Evolutionary conservation across 2,113 vertebrate species (phyloP).

Genomic region (Arizona elegans): DNA sequence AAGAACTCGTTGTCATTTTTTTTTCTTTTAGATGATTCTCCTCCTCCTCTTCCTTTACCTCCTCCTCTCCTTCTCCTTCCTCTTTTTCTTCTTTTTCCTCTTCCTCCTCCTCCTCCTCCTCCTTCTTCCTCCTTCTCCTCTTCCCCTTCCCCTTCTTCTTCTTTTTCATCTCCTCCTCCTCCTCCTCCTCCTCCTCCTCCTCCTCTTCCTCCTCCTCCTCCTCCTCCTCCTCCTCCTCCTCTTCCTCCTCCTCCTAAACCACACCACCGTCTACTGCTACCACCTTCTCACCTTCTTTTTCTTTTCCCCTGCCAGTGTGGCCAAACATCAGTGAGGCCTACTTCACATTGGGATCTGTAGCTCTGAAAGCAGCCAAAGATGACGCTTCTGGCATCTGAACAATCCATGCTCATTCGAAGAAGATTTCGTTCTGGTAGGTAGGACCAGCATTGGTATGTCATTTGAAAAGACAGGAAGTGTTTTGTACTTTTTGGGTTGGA

Average conservation of each 20-base stretch:
- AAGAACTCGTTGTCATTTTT: not conserved
- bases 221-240: fast-evolving
- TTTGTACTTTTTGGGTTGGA: not conserved
- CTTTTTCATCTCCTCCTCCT: not conserved
- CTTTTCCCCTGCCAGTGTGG: too few relatives aligned
- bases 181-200: not conserved
- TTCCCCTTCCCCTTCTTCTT: not conserved
- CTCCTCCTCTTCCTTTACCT: not conserved
- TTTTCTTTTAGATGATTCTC: not conserved
- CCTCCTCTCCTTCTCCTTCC: not conserved
- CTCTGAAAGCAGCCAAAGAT: conserved; percentile 58
- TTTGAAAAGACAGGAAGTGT: not conserved
- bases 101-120: not conserved
- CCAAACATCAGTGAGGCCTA: not conserved
- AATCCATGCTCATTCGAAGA: conserved; percentile 87
- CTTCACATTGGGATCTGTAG: not conserved
- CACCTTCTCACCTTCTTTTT: not conserved
- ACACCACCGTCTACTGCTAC: not conserved
- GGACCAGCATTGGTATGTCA: not conserved
- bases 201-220: too few relatives aligned
- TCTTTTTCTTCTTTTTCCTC: too few relatives aligned
- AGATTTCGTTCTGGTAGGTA: conserved; percentile 90
- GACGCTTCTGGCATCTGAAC: conserved; percentile 86
- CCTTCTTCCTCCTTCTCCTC: not conserved
- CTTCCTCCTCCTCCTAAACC: not conserved